Base-by-base conservation (phyloP, 2,113 vertebrate species). In the Cyprinus carpio region DNA sequence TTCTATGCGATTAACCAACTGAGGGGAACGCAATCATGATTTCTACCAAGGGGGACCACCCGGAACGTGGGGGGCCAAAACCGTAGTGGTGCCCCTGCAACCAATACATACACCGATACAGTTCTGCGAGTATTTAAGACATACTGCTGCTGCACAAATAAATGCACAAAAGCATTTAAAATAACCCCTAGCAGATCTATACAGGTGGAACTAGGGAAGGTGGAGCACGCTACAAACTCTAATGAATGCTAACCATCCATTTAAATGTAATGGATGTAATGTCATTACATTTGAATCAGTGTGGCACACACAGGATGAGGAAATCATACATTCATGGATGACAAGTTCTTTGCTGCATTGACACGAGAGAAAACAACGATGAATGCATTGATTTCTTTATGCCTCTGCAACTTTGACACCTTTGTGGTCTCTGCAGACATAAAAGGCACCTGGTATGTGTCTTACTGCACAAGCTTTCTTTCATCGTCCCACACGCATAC, bases 401-500 rank as follows among this genome's bases (percentile, higher is more conserved):
- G n/a, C 23, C 29, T 77, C n/a, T 82, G 23, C 29, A 16, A 9
- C 23, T 77, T 54, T 27, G n/a, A 23, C 71, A 65, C 29, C 10
- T 76, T 11, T 71, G 10, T 60, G 18, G 10, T 62, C 37, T 82
- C 74, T 40, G 49, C 71, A 83, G 46, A 82, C 51, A 62, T 54
- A 62, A 37, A 81, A 62, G 16, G 49, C 11, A 27, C 15, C n/a
- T 76, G 80, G 82, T 72, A 34, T 77, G 81, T 65, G 65, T 74
- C 78, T 65, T 84, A 76, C 88, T 75, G 77, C 85, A 10, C 12
- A 27, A 65, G 84, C 51, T 27, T 60, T 37, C 84, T 88, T 88
- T 88, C 49, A 86, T 88, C 85, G 51, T 54, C 87, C 85, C 43
- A 87, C 88, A 87, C 67, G 64, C 58, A 79, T 78, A 84, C 15